Percentiles rank a stretch among this genome's conserved stretches.
These are phyloP conservation scores for Colletes collaris DNA, from an alignment of 2,888 invertebrate genomes.

Conservation along the genomic window DNA sequence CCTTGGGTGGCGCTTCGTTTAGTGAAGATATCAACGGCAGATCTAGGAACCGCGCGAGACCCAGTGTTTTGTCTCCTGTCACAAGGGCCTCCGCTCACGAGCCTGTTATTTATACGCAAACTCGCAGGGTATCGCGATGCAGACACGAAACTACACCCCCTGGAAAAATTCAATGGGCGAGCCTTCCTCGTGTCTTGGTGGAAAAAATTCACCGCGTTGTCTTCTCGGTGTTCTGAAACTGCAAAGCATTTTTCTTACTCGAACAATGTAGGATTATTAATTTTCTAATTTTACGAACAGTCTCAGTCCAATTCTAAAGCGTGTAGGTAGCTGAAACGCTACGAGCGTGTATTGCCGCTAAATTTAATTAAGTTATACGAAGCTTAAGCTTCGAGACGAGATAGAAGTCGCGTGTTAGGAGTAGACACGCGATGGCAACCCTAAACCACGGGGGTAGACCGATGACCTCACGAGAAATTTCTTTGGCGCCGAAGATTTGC, in stretches of 20 bases:
- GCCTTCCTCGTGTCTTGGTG: conserved; percentile 18
- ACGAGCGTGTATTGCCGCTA: too few relatives aligned
- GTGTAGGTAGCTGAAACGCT: too few relatives aligned
- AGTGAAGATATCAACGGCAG: conserved; percentile 75
- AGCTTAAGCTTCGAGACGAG: not conserved
- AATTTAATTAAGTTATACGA: too few relatives aligned
- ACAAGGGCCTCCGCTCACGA: conserved; percentile 62
- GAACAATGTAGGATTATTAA: too few relatives aligned
- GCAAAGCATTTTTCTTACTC: too few relatives aligned
- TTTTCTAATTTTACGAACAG: too few relatives aligned
- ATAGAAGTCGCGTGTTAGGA: not conserved
- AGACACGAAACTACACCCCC: conserved; percentile 15
- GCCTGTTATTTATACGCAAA: conserved; percentile 72
- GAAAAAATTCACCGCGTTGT: conserved; percentile 10
- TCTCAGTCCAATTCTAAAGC: too few relatives aligned
- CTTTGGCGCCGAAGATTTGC: conserved; percentile 59
- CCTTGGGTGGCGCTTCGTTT: conserved; percentile 80
- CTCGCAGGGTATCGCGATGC: conserved; percentile 49
- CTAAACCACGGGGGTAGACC: not conserved
- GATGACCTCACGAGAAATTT: conserved; percentile 1
- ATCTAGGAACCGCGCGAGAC: conserved; percentile 70
- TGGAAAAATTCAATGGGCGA: conserved; percentile 35
- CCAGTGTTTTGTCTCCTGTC: conserved; percentile 75
- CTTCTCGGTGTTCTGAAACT: too few relatives aligned
- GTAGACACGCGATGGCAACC: not conserved